Base-by-base conservation (phyloP, 2,888 invertebrate genomes). In the Oscheius sp. region DNA sequence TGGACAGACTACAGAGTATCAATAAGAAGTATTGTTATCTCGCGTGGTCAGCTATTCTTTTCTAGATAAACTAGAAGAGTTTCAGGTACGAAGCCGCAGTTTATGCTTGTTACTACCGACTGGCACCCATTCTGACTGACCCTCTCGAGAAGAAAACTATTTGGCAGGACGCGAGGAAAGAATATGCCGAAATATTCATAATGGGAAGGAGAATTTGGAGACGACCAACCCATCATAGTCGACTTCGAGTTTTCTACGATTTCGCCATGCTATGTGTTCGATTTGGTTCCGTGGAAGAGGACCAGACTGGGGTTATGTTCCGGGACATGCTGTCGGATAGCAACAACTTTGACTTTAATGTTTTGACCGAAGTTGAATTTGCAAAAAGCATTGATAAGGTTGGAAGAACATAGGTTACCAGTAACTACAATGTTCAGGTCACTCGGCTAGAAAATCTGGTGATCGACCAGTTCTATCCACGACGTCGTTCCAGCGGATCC, bases 61-160 rank as follows among this genome's bases (percentile, higher is more conserved):
- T 37, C 21, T 66, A 50, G 33, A 33, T 21, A 32, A 32, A 21
- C n/a, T 57, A 33, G 32, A 2, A 53, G 32, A 47, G 11, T 53
- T 81, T 4, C 74, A 84, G 84, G 84, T 84, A 83, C 73, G 84
- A 81, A 51, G 76, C 84, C 1, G 84, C 84, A 37, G 79, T 84
- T 73, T 82, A 84, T 59, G 83, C 84, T 3, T 84, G 84, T 74
- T 84, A 84, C 70, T 84, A 84, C 63, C 81, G 84, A n/a, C 77
- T 84, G 1, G 84, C 84, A 0, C 81, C 84, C 2, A 80, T 83
- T 29, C 68, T 84, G 2, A 53, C 57, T 1, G 84, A 83, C 35
- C 55, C 76, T 0, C 59, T 80, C 0, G 83, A 83, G 50, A 82
- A 81, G 51, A 78, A 76, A 58, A 65, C 76, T 11, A 70, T 80